Base-by-base conservation (phyloP, 2,888 invertebrate genomes). In the Palloptera scutellata region DNA sequence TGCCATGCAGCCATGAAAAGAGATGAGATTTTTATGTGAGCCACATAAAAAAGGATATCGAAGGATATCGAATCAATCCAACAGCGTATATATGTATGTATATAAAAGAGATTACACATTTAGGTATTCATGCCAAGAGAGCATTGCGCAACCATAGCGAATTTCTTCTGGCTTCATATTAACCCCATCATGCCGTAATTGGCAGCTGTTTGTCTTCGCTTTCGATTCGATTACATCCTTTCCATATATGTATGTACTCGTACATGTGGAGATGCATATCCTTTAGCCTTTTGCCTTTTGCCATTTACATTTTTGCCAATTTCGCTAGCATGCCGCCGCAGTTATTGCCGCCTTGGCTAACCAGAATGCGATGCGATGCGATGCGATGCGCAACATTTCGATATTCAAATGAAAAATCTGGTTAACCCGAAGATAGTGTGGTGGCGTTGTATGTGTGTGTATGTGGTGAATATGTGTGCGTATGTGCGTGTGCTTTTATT, bases 151-250 rank as follows among this genome's bases (percentile, higher is more conserved):
- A 66, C 66, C 66, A 66, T 61, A 54, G 61, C 66, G 60, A 66
- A 66, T 66, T 48, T 53, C 60, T 54, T 52, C 60, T 58, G 57
- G 58, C 58, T 43, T 60, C 45, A 53, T 12, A 40, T 19, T 66
- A 66, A 66, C 66, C 66, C 66, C 66, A 61, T 66, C 64, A 20
- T 54, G 45, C 40, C 57, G 69, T 70, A 70, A 73, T 72, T 73
- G 70, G 66, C 73, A 73, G 72, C 73, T 73, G 73, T 71, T 73
- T 70, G 65, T 73, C 69, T 72, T 69, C 60, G 43, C 53, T 41
- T 17, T 30, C 30, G 30, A 30, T 30, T 30, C 30, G 30, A 30
- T 30, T 30, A 30, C 6, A 30, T 30, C 30, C 30, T 30, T 30
- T 30, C 3, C 30, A 4, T 30, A 30, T 30, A 30, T 6, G 3